Evolutionary conservation across 2,113 vertebrate species (phyloP).

Genomic region (Sinocyclocheilus maitianheensis): DNA sequence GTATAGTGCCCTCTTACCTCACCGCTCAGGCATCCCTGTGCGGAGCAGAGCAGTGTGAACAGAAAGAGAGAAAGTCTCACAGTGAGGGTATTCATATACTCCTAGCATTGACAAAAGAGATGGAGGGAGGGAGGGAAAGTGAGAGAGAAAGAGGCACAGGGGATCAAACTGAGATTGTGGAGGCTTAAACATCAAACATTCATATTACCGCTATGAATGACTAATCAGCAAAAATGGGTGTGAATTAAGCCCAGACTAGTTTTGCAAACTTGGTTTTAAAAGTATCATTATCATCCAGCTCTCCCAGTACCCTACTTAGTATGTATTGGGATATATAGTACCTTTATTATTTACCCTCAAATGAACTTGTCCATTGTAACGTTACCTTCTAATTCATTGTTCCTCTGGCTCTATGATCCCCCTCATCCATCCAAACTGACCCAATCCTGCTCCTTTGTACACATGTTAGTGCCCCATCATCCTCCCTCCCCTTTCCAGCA

Average conservation of each 20-base stretch:
- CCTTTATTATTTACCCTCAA: background rate
- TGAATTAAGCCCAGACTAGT: conserved; percentile 1
- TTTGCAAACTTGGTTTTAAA: background rate
- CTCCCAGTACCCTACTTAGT: background rate
- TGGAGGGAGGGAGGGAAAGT: conserved; percentile 56
- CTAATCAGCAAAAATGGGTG: conserved; percentile 28
- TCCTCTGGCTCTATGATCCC: background rate
- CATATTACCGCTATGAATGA: conserved; percentile 42
- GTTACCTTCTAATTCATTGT: background rate
- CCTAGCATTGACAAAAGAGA: conserved; percentile 70
- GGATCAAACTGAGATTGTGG: conserved; percentile 43
- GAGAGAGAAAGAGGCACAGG: conserved; percentile 37
- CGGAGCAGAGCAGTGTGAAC: conserved; percentile 68
- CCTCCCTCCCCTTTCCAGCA: conserved; percentile 46
- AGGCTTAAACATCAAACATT: conserved; percentile 38
- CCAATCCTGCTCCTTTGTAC: conserved; percentile 59
- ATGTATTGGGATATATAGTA: background rate
- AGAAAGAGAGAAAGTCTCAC: conserved; percentile 76
- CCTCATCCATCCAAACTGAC: conserved; percentile 32
- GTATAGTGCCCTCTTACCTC: conserved; percentile 75
- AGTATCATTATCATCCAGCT: conserved; percentile 1
- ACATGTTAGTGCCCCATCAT: conserved; percentile 45
- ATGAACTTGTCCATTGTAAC: background rate
- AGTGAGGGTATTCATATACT: conserved; percentile 79
- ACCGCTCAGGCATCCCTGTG: conserved; percentile 79